Conservation (phyloP, 2,113 vertebrate genomes). For the Spermophilus dauricus region DNA sequence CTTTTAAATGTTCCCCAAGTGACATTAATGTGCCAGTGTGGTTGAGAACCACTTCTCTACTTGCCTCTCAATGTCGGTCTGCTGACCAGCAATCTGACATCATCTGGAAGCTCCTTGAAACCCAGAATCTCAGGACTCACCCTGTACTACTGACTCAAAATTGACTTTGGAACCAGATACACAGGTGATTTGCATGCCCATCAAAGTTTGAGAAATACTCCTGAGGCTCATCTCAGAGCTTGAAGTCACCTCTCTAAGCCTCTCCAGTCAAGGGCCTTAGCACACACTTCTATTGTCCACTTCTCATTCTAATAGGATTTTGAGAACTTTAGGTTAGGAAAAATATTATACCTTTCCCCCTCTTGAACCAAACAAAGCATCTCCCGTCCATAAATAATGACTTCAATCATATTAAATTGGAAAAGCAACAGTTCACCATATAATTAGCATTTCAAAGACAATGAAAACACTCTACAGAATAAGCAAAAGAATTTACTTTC, state of each 20-base stretch:
- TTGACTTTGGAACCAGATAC: background rate
- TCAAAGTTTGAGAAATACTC: background rate
- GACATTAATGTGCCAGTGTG: background rate
- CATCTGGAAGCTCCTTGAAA: background rate
- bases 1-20: background rate
- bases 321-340: background rate
- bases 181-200: background rate
- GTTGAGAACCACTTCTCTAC: background rate
- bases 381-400: constrained; percentile 17
- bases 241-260: background rate
- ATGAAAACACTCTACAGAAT: background rate
- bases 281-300: background rate
- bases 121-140: background rate
- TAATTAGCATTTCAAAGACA: constrained; percentile 52
- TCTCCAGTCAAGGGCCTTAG: background rate
- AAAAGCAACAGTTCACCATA: constrained; percentile 11
- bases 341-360: background rate
- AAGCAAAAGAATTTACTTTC: background rate
- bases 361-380: background rate
- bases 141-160: background rate
- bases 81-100: background rate
- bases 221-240: background rate
- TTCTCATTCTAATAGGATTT: background rate
- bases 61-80: background rate
- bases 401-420: constrained; percentile 36